phyloP scores from a whole-genome alignment of 2,113 vertebrate genomes.

The Crotalus viridis region DNA sequence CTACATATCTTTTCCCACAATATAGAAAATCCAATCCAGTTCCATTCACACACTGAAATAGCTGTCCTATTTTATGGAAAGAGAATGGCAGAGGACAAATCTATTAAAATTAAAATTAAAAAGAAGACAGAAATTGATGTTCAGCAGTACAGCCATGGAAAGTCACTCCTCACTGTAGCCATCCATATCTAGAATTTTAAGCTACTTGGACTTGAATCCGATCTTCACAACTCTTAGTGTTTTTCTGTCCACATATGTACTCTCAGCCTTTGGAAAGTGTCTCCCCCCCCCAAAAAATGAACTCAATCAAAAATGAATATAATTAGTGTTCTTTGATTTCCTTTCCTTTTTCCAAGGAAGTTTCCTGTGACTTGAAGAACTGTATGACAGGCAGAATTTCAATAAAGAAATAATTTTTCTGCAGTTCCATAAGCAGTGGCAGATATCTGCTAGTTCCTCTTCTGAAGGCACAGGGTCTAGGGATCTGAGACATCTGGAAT shows the following conservation, averaged over 20 bases:
- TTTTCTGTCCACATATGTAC: neutral
- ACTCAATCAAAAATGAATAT: neutral
- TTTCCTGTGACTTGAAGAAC: neutral
- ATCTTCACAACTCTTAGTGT: neutral
- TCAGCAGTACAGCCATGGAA: neutral
- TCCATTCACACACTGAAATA: neutral
- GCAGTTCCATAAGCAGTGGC: neutral
- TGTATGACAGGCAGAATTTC: neutral
- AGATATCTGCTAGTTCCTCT: neutral
- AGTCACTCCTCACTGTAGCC: neutral
- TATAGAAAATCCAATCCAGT: neutral
- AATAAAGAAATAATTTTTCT: neutral
- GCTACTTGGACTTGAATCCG: neutral
- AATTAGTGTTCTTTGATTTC: neutral
- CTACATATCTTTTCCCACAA: neutral
- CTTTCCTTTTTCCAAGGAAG: neutral
- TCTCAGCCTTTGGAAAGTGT: neutral
- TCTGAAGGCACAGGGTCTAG: neutral
- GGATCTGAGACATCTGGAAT: neutral
- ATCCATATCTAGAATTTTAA: neutral
- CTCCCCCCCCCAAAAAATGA: neutral
- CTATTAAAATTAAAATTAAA: neutral
- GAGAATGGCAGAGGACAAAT: neutral
- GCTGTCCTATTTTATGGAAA: neutral
- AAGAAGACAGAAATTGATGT: neutral